Evolutionary conservation across 2,113 vertebrate genomes (phyloP).

Genomic region (Capricornis sumatraensis): DNA sequence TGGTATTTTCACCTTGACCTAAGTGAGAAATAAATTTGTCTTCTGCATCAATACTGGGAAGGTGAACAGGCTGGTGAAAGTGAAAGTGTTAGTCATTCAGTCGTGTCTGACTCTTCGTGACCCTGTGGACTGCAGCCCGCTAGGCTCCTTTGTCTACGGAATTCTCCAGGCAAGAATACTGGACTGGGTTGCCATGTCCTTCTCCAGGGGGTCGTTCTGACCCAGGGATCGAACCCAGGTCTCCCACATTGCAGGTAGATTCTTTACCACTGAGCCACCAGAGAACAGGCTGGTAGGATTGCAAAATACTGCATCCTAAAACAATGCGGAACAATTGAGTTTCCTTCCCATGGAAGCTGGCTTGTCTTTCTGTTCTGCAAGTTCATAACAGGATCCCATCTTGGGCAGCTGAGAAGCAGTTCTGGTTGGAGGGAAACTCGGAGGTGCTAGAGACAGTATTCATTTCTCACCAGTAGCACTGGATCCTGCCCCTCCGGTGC

Average conservation of each 20-base stretch:
- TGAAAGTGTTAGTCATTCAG: neutral
- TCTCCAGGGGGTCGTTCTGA: neutral
- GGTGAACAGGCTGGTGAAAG: neutral
- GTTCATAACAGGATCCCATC: accelerated
- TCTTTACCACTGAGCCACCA: neutral
- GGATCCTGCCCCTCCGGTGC: accelerated
- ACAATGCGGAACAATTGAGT: accelerated
- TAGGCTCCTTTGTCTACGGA: neutral
- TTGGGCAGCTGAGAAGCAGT: accelerated
- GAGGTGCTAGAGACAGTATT: accelerated
- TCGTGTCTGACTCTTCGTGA: accelerated
- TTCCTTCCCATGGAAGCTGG: accelerated
- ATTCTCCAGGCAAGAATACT: neutral
- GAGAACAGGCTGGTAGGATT: neutral
- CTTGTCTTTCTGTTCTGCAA: accelerated
- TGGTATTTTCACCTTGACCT: neutral
- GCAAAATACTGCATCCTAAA: accelerated
- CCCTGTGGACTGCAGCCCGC: neutral
- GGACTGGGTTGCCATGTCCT: neutral
- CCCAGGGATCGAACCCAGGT: neutral
- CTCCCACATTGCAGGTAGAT: neutral
- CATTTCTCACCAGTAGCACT: accelerated
- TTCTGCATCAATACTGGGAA: accelerated
- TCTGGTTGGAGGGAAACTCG: neutral
- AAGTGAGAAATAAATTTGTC: neutral